These are phyloP conservation scores for Phaonia tiefii DNA, from an alignment of 2,888 invertebrate genomes.

Conservation along the genomic window DNA sequence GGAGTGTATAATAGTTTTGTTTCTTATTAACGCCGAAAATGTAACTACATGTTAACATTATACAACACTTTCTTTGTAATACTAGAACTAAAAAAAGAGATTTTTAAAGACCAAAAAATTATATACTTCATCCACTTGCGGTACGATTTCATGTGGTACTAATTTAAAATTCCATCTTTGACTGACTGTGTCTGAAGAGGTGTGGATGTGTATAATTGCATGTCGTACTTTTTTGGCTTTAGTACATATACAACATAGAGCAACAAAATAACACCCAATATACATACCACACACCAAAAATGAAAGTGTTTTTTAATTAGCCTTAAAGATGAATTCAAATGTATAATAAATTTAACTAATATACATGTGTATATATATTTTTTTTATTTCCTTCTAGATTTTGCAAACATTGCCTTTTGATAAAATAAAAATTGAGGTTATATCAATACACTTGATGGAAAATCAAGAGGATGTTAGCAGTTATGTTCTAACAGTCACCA, in stretches of 20 bases:
- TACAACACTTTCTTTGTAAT: too few relatives aligned
- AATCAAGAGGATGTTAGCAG: conserved; percentile 75
- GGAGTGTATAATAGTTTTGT: too few relatives aligned
- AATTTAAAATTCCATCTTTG: conserved; percentile 8
- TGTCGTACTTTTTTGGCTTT: background rate
- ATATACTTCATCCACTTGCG: too few relatives aligned
- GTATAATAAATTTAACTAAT: conserved; percentile 13
- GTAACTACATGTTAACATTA: too few relatives aligned
- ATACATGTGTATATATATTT: background rate
- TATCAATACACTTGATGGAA: conserved; percentile 80
- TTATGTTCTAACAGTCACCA: conserved; percentile 79
- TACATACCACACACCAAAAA: conserved; percentile 41
- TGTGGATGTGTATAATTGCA: conserved; percentile 19
- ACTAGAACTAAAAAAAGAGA: too few relatives aligned
- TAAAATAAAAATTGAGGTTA: conserved; percentile 79
- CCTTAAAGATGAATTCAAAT: conserved; percentile 7
- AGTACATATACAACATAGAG: conserved; percentile 12
- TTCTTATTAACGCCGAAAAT: too few relatives aligned
- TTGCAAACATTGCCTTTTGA: conserved; percentile 80
- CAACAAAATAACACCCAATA: background rate
- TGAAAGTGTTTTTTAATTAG: conserved; percentile 55
- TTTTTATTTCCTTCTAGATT: conserved; percentile 72
- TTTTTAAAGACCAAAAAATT: too few relatives aligned
- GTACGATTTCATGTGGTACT: too few relatives aligned
- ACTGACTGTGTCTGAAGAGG: background rate